Evolutionary conservation across 1,140 invertebrate genomes (phyloP), one percentile per base, ranked within the genome.

Genomic region (Trichoplusia ni): DNA sequence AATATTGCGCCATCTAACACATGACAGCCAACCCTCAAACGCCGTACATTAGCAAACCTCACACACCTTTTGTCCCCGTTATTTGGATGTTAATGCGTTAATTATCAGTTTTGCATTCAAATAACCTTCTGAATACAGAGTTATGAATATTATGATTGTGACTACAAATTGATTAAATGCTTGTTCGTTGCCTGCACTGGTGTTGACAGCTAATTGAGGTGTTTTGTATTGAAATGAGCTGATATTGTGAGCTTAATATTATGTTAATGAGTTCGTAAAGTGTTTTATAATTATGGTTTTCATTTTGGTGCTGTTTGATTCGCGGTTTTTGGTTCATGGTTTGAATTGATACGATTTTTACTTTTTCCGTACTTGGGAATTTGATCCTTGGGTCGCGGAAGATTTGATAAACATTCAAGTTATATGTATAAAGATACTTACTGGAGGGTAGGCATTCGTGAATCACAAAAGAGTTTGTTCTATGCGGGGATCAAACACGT

Each of bases 51-150:
- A 80, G 76, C 72, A 44, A 46, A 75, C 77, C 66, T 65, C 70
- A 44, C 64, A 44, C 81, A 85, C 78, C 85, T 85, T 87, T 86
- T 88, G 82, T 88, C 72, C 72, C 62, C 56, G 71, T 82, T 77
- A 85, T 89, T 89, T 85, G 84, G 75, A 89, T 89, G 86, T 75
- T 89, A 89, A 89, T 85, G 71, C 73, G 75, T 85, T 84, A 82
- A 87, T 87, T 87, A 85, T 72, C 78, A 76, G 72, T 80, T 84
- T 86, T 88, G 81, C 86, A 89, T 89, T 68, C 73, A 73, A 79
- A 84, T 84, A 75, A 82, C 51, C 58, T 47, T 61, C 65, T 64
- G 64, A 64, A 70, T 69, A 72, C 71, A 64, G 67, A 62, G 82
- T 75, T 78, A 82, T 84, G 85, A 85, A 85, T 84, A 85, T 85